phyloP scores from a whole-genome alignment of 2,113 vertebrate species.

The Osmerus mordax region DNA sequence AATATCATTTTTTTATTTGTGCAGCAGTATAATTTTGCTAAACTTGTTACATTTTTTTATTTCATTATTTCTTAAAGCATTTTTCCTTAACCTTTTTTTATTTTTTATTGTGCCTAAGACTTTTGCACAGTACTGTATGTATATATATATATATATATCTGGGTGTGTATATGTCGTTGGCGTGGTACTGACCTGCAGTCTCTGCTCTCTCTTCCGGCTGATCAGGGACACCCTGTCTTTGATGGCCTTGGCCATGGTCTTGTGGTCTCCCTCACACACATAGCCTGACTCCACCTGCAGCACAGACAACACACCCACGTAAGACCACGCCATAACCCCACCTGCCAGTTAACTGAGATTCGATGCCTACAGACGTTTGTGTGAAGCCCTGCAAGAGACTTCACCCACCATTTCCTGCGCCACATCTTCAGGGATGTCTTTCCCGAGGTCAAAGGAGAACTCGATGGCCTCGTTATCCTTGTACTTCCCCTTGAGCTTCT shows the following conservation, averaged over 20 bases:
- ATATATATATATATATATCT: too few species aligned
- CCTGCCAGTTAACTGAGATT: too few species aligned
- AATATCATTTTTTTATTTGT: too few species aligned
- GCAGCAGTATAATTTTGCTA: too few species aligned
- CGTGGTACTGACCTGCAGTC: conserved; percentile 76
- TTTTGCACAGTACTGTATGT: too few species aligned
- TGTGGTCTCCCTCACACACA: conserved; percentile 95
- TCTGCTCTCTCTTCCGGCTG: conserved; percentile 88
- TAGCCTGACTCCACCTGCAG: conserved; percentile 93
- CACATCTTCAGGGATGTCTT: conserved; percentile 94
- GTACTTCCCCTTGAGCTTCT: conserved; percentile 97
- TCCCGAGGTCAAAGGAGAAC: conserved; percentile 95
- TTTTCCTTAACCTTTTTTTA: too few species aligned
- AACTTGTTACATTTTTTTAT: too few species aligned
- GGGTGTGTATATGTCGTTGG: not conserved
- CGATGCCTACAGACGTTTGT: too few species aligned
- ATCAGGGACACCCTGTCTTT: conserved; percentile 96
- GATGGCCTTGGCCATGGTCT: conserved; percentile 97
- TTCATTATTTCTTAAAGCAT: too few species aligned
- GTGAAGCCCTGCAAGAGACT: too few species aligned
- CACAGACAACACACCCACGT: conserved; percentile 10
- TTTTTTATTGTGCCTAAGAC: too few species aligned
- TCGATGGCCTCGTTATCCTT: conserved; percentile 99
- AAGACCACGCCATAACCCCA: too few species aligned
- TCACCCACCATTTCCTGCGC: conserved; percentile 93